Percentiles rank a stretch among this genome's conserved stretches.
Conservation (phyloP, 2,888 invertebrate genomes). For the Carabus problematicus region DNA sequence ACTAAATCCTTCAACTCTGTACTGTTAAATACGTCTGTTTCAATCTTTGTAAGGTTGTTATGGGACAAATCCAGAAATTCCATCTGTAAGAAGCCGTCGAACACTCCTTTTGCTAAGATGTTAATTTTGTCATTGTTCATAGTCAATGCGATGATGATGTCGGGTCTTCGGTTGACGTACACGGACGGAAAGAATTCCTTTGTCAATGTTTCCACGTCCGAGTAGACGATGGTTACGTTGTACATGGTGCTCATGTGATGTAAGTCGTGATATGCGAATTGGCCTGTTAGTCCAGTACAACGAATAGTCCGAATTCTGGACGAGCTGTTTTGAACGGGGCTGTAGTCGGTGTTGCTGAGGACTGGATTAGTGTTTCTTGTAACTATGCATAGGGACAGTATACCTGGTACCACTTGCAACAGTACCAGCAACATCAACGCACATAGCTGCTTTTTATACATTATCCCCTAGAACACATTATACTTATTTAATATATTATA, state of each 20-base stretch:
- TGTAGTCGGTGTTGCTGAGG: too few species aligned
- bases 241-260: too few species aligned
- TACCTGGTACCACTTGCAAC: too few species aligned
- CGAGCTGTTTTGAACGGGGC: too few species aligned
- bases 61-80: constrained; percentile 16
- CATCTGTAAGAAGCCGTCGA: constrained; percentile 25
- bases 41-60: constrained; percentile 19
- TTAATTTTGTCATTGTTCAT: constrained; percentile 17
- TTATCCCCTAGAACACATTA: too few species aligned
- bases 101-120: constrained; percentile 13
- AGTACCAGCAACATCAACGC: too few species aligned
- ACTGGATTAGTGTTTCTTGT: too few species aligned
- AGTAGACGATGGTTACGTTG: constrained; percentile 29
- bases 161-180: constrained; percentile 13
- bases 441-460: too few species aligned
- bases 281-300: constrained; percentile 18
- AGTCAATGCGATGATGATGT: constrained; percentile 18
- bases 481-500: too few species aligned
- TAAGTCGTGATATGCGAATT: constrained; percentile 33
- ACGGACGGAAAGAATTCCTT: constrained; percentile 31
- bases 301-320: neutral
- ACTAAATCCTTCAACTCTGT: constrained; percentile 4
- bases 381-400: too few species aligned
- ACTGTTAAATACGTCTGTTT: constrained; percentile 11
- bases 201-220: constrained; percentile 13